phyloP scores from a whole-genome alignment of 2,113 vertebrate species.

The Nothocercus julius region DNA sequence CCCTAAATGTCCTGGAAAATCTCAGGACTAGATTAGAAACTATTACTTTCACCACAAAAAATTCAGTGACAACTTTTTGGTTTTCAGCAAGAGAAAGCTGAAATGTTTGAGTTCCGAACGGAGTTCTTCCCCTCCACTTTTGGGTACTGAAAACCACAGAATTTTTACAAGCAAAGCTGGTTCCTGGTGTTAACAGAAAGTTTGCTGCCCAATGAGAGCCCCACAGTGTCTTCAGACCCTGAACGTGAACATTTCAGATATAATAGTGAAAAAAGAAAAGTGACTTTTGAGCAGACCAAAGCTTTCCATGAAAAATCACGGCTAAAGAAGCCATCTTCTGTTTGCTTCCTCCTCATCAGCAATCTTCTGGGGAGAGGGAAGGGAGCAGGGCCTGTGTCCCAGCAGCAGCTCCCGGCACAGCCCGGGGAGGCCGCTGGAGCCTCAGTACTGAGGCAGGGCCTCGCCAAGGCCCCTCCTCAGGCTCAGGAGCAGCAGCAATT shows the following conservation, averaged over 20 bases:
- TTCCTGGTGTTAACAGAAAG: not conserved
- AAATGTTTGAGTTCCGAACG: conserved; percentile 33
- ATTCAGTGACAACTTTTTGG: conserved; percentile 54
- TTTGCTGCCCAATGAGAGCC: not conserved
- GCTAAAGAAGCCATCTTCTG: not conserved
- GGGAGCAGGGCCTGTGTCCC: not conserved
- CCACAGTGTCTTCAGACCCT: not conserved
- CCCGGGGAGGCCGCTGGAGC: fast-evolving
- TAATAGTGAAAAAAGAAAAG: not conserved
- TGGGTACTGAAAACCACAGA: conserved; percentile 44
- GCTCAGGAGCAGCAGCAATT: not conserved
- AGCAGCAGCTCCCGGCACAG: not conserved
- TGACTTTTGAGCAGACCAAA: not conserved
- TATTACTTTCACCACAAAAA: conserved; percentile 64
- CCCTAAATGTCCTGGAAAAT: conserved; percentile 67
- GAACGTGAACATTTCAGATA: not conserved
- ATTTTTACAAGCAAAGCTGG: conserved; percentile 57
- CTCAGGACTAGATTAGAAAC: conserved; percentile 65
- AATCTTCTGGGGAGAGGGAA: not conserved
- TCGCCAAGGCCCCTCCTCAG: not conserved
- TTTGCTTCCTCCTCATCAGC: not conserved
- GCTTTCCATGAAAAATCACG: not conserved
- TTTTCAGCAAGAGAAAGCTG: conserved; percentile 49
- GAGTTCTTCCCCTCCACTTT: not conserved
- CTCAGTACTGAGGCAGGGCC: not conserved